A percentile compares a stretch with the other conserved stretches of the same genome.
These are phyloP conservation scores for Falco concolor DNA, from an alignment of 2,797 vertebrate species.

Conservation along the genomic window DNA sequence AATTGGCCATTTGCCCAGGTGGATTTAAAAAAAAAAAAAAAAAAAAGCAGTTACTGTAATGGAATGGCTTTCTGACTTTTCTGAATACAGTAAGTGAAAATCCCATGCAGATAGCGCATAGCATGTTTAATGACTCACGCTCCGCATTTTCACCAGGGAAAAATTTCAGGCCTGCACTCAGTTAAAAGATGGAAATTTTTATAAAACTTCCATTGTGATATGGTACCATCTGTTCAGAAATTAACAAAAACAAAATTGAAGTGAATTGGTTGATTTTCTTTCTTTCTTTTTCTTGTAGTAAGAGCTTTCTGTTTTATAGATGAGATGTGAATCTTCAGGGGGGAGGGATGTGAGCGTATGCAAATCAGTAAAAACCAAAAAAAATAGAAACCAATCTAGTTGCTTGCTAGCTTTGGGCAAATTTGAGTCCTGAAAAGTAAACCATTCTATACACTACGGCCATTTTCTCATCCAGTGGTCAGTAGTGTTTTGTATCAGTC, in stretches of 20 bases:
- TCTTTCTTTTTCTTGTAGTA: constrained; percentile 11
- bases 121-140: constrained; percentile 51
- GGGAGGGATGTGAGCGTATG: background rate
- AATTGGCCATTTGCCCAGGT: constrained; percentile 42
- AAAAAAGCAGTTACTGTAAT: constrained; percentile 49
- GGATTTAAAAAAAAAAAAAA: background rate
- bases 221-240: constrained; percentile 64
- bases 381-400: background rate
- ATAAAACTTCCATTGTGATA: constrained; percentile 64
- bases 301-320: constrained; percentile 40
- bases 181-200: constrained; percentile 71
- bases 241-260: constrained; percentile 41
- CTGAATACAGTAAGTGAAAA: constrained; percentile 57
- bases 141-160: constrained; percentile 59
- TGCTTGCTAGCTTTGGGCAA: background rate
- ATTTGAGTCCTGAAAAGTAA: background rate
- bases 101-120: constrained; percentile 56
- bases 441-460: background rate
- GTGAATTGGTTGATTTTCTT: background rate
- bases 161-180: constrained; percentile 58
- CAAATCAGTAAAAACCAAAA: background rate
- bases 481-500: background rate
- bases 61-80: constrained; percentile 55
- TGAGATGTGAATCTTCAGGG: background rate
- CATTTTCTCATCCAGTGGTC: background rate